Percentiles rank a stretch among this genome's conserved stretches.
Conservation (phyloP, 2,113 vertebrate species). For the Aramus guarauna region DNA sequence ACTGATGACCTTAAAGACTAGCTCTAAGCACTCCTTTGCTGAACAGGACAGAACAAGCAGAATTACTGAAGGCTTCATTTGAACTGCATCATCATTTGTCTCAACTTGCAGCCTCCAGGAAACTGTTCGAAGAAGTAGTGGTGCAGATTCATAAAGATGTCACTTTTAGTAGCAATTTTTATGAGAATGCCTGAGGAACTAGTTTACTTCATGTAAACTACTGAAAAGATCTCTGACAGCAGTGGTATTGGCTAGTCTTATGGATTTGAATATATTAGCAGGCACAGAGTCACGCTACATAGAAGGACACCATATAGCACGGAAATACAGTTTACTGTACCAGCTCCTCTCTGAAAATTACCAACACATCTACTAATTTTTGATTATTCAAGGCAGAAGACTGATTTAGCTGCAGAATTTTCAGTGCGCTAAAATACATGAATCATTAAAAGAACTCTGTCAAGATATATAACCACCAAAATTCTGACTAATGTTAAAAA, state of each 20-base stretch:
- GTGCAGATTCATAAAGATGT: background rate
- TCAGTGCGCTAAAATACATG: background rate
- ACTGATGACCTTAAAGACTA: background rate
- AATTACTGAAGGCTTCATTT: background rate
- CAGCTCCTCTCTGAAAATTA: background rate
- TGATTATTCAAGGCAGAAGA: background rate
- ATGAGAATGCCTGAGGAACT: background rate
- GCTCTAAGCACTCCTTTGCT: background rate
- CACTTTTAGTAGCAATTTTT: background rate
- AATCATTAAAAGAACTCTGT: constrained; percentile 26
- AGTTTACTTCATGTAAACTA: background rate
- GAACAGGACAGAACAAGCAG: background rate
- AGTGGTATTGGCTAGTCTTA: background rate
- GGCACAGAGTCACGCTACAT: background rate
- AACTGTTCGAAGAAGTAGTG: background rate
- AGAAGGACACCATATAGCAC: background rate
- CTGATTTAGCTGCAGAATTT: background rate
- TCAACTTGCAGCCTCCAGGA: background rate
- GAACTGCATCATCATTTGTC: background rate
- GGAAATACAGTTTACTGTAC: background rate
- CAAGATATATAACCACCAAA: constrained; percentile 1
- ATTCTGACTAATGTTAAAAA: constrained; percentile 37
- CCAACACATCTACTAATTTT: background rate
- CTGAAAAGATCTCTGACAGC: background rate
- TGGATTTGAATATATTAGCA: background rate